Base-by-base conservation (phyloP, 2,797 vertebrate genomes). In the Sebastes taczanowskii region DNA sequence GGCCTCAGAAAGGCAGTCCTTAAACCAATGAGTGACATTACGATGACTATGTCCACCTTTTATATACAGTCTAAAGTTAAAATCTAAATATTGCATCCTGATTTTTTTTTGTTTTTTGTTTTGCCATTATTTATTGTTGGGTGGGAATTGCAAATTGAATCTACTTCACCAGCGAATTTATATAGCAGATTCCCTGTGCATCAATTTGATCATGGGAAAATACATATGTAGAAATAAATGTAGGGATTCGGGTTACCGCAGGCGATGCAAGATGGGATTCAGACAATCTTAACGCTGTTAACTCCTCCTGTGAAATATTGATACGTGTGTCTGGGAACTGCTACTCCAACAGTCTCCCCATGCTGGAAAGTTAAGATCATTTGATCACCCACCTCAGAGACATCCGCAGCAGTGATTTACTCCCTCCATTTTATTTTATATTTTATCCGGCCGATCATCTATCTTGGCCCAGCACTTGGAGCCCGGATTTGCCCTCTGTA, bases 361-460 rank as follows among this genome's bases (percentile, higher is more conserved):
- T 82, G 80, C 89, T 83, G 80, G 42, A 82, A 91, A 89, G 71
- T 83, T 86, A 87, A 91, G 83, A 89, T 90, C 89, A 92, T 94
- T 94, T 94, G 88, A 94, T 95, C 92, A 90, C 74, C 82, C 78
- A 82, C 88, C 88, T 85, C 83, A 82, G 79, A 90, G 87, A 85
- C 80, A 81, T 85, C 86, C 59, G 23, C 80, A 79, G 81, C 80
- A 62, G 82, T 92, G 90, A 93, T 92, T 87, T 88, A 91, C 84
- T 88, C 89, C 71, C 83, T 71, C 74, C 85, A 82, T 88, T 89
- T 91, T 84, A 89, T 90, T 88, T 89, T 78, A 86, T 90, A 83
- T 88, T 88, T 91, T 84, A 93, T 92, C 88, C 32, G 11, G 74
- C 80, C 64, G 62, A 86, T 90, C 92, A 90, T 95, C 94, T 90